Evolutionary conservation across 2,797 vertebrate species (phyloP), one percentile per base, ranked within the genome.

Genomic region (Heteromormyrus szaboi): DNA sequence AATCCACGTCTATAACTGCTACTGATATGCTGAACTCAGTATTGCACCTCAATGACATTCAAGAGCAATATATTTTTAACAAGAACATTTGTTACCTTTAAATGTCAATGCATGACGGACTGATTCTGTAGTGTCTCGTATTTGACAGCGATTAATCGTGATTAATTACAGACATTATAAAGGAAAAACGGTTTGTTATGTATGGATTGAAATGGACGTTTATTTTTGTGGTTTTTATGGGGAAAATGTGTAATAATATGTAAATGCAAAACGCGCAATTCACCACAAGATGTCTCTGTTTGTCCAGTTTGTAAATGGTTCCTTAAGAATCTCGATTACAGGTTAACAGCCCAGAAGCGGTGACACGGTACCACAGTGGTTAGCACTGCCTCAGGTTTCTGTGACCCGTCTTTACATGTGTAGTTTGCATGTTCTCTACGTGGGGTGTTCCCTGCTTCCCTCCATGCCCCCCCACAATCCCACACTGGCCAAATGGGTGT

Each of bases 281-380:
- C 51, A 65, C 92, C 93, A 92, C 92, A 90, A 92, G 93, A 90
- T 91, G 93, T 92, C 93, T 91, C 93, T 92, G 90, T 93, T 91
- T 89, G 86, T 87, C 90, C 81, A 91, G 53, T 87, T 83, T 89
- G 86, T 76, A 50, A 29, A 51, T 11, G 22, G 46, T 85, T 29
- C 46, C 41, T 14, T 48, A 25, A 84, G 44, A 84, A 44, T 79
- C 19, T 17, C 7, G 19, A 44, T n/a, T 19, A 79, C 37, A 41
- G 65, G 65, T 33, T 72, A 33, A 41, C 86, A 44, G 86, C 2
- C 51, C 25, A 46, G 25, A 37, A 72, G 68, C 29, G 4, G 68
- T 72, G 65, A 68, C 25, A 3, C 29, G 12, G 65, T 37, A 12
- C 62, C 11, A 25, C 25, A 14, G 62, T 68, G 9, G 12, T 72